A percentile compares a stretch with the other conserved stretches of the same genome.
phyloP scores from a whole-genome alignment of 2,113 vertebrate genomes.

The Phaetusa simplex region DNA sequence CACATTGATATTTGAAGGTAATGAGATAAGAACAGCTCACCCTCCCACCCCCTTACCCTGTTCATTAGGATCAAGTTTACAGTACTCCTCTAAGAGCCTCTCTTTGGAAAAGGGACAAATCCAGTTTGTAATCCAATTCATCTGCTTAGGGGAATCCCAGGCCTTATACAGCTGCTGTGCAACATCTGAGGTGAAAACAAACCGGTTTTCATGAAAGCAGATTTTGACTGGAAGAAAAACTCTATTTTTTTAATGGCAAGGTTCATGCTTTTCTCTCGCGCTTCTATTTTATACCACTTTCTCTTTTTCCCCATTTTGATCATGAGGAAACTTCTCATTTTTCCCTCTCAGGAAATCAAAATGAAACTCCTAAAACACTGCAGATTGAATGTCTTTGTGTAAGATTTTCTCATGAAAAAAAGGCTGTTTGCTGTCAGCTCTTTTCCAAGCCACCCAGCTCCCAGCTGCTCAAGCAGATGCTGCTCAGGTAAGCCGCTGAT shows the following conservation, averaged over 20 bases:
- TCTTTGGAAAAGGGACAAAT: not conserved
- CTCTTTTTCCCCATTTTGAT: not conserved
- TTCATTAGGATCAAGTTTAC: not conserved
- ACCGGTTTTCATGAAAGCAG: not conserved
- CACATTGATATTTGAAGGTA: not conserved
- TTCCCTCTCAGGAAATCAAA: not conserved
- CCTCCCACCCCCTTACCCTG: not conserved
- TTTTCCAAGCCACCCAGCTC: not conserved
- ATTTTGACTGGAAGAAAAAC: not conserved
- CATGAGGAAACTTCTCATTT: not conserved
- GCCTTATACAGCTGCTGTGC: not conserved
- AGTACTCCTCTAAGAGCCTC: not conserved
- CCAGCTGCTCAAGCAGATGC: not conserved
- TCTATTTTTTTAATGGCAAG: not conserved
- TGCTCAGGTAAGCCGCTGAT: not conserved
- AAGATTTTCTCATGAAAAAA: not conserved
- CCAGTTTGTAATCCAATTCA: not conserved
- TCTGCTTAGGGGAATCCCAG: not conserved
- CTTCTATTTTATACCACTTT: not conserved
- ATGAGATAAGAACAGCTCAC: not conserved
- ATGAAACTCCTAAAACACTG: not conserved
- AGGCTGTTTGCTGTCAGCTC: not conserved
- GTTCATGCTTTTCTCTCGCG: accelerated
- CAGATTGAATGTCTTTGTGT: not conserved
- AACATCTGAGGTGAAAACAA: not conserved